phyloP scores from a whole-genome alignment of 2,113 vertebrate species.

The Gallinago media region DNA sequence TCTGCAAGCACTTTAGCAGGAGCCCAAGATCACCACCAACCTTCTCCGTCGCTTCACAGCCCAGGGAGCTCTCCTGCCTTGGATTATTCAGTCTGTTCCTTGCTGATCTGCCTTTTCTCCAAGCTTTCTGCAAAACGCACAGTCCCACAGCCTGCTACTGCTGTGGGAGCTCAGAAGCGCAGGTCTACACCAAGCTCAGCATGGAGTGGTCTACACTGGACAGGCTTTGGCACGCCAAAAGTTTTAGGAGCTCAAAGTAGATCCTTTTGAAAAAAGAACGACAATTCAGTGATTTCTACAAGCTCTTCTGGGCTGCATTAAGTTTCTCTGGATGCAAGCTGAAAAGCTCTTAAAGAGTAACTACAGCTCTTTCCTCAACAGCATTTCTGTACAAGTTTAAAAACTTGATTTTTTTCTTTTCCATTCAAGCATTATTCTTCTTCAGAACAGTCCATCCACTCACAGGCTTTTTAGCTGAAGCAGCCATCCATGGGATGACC shows the following conservation, averaged over 20 bases:
- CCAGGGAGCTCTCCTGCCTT: not conserved
- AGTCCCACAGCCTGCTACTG: not conserved
- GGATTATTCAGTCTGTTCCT: not conserved
- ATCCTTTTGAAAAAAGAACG: not conserved
- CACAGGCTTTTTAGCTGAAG: not conserved
- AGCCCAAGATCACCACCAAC: not conserved
- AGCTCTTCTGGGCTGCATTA: not conserved
- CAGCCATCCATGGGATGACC: not conserved
- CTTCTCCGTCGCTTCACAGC: not conserved
- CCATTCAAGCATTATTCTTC: not conserved
- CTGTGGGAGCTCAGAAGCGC: not conserved
- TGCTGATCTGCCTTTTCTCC: not conserved
- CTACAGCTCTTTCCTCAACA: not conserved
- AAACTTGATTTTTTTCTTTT: not conserved
- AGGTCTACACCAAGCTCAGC: no score
- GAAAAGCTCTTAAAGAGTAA: not conserved
- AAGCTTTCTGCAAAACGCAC: not conserved
- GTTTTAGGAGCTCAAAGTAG: not conserved
- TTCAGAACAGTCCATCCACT: not conserved
- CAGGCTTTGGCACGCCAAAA: accelerated
- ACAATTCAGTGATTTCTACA: not conserved
- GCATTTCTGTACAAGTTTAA: not conserved
- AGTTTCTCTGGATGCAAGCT: not conserved
- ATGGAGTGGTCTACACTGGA: no score
- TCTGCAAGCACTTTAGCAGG: not conserved